phyloP scores from a whole-genome alignment of 1,140 invertebrate genomes.

The Papilio polytes region DNA sequence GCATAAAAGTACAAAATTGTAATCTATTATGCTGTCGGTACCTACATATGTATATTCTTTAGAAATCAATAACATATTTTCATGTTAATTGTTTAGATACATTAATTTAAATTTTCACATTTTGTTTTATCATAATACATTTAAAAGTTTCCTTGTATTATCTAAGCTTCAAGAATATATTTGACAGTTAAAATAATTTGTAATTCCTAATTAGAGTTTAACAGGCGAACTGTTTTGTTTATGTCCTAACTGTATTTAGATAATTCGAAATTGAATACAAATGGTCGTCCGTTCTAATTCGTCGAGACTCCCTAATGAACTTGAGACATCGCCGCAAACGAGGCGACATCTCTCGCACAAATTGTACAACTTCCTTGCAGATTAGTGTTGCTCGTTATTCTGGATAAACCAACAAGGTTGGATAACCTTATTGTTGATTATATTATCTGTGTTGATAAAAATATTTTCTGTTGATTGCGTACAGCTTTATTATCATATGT shows the following conservation, averaged over 20 bases:
- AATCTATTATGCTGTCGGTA: neutral
- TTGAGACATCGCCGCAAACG: conserved; percentile 33
- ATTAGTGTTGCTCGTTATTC: conserved; percentile 7
- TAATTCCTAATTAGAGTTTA: conserved; percentile 24
- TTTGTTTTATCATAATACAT: neutral
- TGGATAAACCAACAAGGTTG: conserved; percentile 17
- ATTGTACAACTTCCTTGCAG: conserved; percentile 25
- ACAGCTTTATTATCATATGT: too few relatives aligned
- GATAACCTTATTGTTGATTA: conserved; percentile 3
- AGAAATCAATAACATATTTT: neutral
- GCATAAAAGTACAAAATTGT: neutral
- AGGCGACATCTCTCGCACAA: conserved; percentile 30
- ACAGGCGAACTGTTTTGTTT: conserved; percentile 25
- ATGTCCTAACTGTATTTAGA: conserved; percentile 25
- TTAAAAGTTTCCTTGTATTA: neutral
- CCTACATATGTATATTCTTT: neutral
- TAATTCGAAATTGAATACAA: conserved; percentile 35
- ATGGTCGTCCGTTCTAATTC: conserved; percentile 30
- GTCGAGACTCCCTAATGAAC: conserved; percentile 26
- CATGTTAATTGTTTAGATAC: neutral
- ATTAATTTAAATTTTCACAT: neutral
- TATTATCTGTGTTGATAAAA: neutral
- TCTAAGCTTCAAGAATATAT: neutral
- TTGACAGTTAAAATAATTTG: neutral
- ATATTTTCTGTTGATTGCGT: neutral